A percentile compares a stretch with the other conserved stretches of the same genome.
phyloP scores from a whole-genome alignment of 2,113 vertebrate species.

The Propithecus coquereli region DNA sequence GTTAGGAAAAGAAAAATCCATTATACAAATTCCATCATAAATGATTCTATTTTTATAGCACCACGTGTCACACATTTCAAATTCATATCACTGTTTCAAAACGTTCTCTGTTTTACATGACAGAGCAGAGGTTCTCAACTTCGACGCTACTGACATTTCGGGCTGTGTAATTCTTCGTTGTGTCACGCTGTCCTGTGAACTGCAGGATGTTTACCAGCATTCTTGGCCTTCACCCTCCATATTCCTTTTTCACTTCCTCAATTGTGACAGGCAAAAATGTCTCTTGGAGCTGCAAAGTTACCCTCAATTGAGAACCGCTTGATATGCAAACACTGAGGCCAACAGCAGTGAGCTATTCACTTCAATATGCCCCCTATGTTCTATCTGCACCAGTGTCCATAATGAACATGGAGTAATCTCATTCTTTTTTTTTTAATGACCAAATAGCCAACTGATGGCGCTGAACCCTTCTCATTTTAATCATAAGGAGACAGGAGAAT shows the following conservation, averaged over 20 bases:
- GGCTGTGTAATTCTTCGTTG: neutral
- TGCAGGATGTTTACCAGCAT: neutral
- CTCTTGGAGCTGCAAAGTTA: neutral
- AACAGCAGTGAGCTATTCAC: neutral
- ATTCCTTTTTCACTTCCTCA: neutral
- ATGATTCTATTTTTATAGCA: neutral
- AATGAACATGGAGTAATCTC: neutral
- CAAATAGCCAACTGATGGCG: neutral
- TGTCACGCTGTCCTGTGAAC: neutral
- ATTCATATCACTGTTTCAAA: neutral
- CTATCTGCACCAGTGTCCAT: neutral
- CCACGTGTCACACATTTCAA: neutral
- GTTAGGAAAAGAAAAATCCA: neutral
- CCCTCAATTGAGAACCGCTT: neutral
- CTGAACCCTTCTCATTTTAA: neutral
- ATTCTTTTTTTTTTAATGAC: neutral
- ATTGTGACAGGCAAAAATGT: neutral
- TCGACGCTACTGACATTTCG: neutral
- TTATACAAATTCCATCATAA: neutral
- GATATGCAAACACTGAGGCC: neutral
- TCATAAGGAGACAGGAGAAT: neutral
- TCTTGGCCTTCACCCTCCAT: neutral
- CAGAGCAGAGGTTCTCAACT: neutral
- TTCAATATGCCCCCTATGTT: neutral
- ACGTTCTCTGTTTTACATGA: neutral